phyloP scores from a whole-genome alignment of 2,888 invertebrate genomes.

The Abscondita cerata region DNA sequence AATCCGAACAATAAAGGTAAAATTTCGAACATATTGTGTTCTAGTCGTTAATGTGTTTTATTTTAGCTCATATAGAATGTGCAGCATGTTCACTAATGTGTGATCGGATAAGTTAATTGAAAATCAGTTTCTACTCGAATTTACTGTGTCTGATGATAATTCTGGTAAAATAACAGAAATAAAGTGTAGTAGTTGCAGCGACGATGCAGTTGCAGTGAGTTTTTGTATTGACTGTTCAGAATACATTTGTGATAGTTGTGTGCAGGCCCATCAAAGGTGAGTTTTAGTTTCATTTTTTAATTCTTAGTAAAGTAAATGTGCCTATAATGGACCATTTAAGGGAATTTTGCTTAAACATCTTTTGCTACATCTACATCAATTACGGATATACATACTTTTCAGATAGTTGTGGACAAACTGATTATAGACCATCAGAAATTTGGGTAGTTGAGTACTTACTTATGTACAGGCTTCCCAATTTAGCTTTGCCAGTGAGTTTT shows the following conservation, averaged over 20 bases:
- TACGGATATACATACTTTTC: no score
- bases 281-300: neutral
- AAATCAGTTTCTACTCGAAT: conserved; percentile 82
- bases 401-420: no score
- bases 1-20: conserved; percentile 46
- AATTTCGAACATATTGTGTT: conserved; percentile 4
- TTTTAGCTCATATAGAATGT: conserved; percentile 63
- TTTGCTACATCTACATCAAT: no score
- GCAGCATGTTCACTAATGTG: conserved; percentile 78
- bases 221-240: conserved; percentile 93
- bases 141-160: conserved; percentile 62
- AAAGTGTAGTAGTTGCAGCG: conserved; percentile 87
- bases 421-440: no score
- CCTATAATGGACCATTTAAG: no score
- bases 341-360: no score
- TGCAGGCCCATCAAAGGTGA: conserved; percentile 85
- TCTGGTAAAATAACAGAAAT: conserved; percentile 58
- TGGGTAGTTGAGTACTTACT: no score
- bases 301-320: no score
- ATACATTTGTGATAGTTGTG: conserved; percentile 91
- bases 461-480: no score
- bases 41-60: neutral
- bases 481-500: no score
- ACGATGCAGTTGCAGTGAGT: conserved; percentile 81
- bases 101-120: conserved; percentile 77